These are phyloP conservation scores for Ctenodactylus gundi DNA, from an alignment of 2,113 vertebrate species.

Conservation along the genomic window DNA sequence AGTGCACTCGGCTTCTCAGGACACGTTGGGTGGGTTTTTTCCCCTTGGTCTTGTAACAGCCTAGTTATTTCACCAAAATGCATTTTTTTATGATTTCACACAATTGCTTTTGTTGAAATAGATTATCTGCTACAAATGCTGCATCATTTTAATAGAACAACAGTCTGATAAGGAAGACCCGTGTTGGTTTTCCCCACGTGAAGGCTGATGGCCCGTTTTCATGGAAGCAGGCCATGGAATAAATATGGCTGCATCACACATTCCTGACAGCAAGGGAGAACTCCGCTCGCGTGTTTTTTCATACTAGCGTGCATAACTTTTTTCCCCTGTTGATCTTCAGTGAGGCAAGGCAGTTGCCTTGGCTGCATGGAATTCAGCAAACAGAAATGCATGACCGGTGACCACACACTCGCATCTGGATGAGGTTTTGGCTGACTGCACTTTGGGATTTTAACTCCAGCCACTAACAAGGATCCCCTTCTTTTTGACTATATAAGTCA, in stretches of 20 bases:
- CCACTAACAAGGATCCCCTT: constrained; percentile 64
- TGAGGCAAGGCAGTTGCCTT: constrained; percentile 56
- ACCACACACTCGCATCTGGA: constrained; percentile 68
- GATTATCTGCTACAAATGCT: neutral
- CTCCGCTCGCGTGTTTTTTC: constrained; percentile 21
- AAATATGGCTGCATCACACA: constrained; percentile 25
- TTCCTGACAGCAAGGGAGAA: constrained; percentile 12
- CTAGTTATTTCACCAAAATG: constrained; percentile 36
- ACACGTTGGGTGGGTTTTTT: neutral
- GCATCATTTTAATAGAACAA: neutral
- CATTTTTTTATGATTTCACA: neutral
- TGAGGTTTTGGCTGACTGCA: constrained; percentile 62
- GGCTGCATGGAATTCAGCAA: constrained; percentile 71
- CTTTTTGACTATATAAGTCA: constrained; percentile 71
- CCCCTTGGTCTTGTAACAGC: neutral
- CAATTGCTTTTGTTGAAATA: constrained; percentile 15
- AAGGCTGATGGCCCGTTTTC: constrained; percentile 1
- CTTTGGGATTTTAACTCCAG: constrained; percentile 63
- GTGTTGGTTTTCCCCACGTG: neutral
- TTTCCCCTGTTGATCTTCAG: constrained; percentile 69
- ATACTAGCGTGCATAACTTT: constrained; percentile 57
- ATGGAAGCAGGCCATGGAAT: constrained; percentile 29
- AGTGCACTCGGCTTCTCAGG: neutral
- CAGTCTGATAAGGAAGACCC: neutral
- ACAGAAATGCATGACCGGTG: constrained; percentile 68